phyloP scores from a whole-genome alignment of 2,888 invertebrate species.

The Sarcophaga variegata region DNA sequence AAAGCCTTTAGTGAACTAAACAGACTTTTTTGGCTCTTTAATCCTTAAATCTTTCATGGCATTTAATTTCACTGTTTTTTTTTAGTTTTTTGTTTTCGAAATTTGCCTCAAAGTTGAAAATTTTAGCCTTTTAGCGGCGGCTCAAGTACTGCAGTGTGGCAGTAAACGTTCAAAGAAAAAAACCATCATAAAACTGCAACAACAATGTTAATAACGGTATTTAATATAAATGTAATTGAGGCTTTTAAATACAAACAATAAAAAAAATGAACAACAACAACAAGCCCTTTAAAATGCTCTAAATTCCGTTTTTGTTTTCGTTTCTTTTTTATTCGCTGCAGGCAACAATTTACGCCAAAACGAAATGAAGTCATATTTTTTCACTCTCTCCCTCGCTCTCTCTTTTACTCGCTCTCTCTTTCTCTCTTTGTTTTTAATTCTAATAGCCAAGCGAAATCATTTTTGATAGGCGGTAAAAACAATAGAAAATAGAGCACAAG shows the following conservation, averaged over 20 bases:
- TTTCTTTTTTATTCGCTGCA: neutral
- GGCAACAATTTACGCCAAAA: constrained; percentile 25
- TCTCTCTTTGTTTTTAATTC: neutral
- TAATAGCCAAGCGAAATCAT: neutral
- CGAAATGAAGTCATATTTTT: constrained; percentile 30
- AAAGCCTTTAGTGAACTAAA: no score
- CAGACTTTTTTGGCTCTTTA: neutral
- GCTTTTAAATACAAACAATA: constrained; percentile 1
- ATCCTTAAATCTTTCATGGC: neutral
- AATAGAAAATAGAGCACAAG: neutral
- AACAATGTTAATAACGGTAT: constrained; percentile 26
- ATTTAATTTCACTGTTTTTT: constrained; percentile 2
- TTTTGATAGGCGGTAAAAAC: neutral
- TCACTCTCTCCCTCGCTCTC: no score
- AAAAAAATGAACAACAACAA: neutral
- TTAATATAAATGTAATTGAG: constrained; percentile 35
- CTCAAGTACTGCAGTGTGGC: neutral
- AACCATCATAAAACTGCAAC: neutral
- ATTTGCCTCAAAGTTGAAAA: neutral
- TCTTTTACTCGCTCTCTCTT: no score
- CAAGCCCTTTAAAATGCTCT: constrained; percentile 17
- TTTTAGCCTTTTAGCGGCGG: neutral
- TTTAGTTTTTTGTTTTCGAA: neutral
- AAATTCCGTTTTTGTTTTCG: neutral
- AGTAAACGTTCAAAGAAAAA: neutral